A percentile compares a stretch with the other conserved stretches of the same genome.
Evolutionary conservation across 92 coral and sea anemone genomes (phyloP).

Genomic region (Palythoa grandis): DNA sequence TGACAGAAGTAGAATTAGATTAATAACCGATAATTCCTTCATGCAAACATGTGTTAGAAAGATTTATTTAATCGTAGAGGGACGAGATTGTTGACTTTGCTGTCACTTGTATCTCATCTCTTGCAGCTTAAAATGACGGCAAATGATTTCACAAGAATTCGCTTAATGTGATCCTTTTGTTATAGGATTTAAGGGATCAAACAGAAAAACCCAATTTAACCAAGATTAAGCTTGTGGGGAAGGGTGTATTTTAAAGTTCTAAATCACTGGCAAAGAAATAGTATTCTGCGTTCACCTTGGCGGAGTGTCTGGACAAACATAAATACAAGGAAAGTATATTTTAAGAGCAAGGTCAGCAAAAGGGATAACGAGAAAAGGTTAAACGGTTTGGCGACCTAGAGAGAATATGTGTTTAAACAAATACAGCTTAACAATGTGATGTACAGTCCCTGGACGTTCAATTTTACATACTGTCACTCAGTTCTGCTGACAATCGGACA

Average conservation of each 20-base stretch:
- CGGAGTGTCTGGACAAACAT: constrained; percentile 3
- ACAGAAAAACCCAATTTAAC: background rate
- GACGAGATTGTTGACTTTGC: constrained; percentile 26
- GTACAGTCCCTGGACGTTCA: background rate
- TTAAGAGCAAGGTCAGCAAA: constrained; percentile 21
- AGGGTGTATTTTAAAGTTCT: background rate
- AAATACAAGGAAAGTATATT: constrained; percentile 13
- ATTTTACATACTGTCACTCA: constrained; percentile 16
- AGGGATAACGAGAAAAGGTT: constrained; percentile 42
- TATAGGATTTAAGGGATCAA: constrained; percentile 30
- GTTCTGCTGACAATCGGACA: background rate
- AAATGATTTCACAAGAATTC: constrained; percentile 23
- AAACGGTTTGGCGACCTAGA: constrained; percentile 37
- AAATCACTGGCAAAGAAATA: background rate
- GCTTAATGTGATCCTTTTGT: constrained; percentile 34
- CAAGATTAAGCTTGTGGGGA: background rate
- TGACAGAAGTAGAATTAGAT: background rate
- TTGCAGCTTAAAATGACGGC: constrained; percentile 15
- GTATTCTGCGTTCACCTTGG: background rate
- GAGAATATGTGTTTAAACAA: constrained; percentile 28
- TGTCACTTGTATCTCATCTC: constrained; percentile 31
- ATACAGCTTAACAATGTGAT: background rate
- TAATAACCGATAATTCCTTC: constrained; percentile 31
- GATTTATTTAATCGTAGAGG: constrained; percentile 16
- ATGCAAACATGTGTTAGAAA: constrained; percentile 35